Percentiles rank a stretch among this genome's conserved stretches.
phyloP scores from a whole-genome alignment of 2,888 invertebrate genomes.

The Hedychridium roseum region DNA sequence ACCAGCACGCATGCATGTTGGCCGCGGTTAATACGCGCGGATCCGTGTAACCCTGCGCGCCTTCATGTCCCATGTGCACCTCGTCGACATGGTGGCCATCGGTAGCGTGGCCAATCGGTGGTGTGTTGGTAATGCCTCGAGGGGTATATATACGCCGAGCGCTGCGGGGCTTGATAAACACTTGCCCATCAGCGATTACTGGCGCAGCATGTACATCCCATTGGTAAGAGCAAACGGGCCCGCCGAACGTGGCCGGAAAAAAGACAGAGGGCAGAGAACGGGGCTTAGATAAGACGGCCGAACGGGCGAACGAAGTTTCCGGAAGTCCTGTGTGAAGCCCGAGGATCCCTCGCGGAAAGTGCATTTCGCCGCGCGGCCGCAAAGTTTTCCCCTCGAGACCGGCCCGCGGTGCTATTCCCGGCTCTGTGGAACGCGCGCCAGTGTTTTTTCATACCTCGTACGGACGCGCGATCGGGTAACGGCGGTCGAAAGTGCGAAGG shows the following conservation, averaged over 20 bases:
- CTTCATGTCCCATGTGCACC: constrained; percentile 34
- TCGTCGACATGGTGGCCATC: constrained; percentile 36
- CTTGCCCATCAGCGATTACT: constrained; percentile 53
- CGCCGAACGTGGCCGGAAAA: no score
- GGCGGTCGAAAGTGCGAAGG: no score
- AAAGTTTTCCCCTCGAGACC: no score
- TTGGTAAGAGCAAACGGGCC: constrained; percentile 49
- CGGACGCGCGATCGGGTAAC: no score
- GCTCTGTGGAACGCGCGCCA: no score
- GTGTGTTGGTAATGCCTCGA: constrained; percentile 47
- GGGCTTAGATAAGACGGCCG: background rate
- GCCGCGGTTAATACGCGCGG: constrained; percentile 30
- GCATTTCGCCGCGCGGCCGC: no score
- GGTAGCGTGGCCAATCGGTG: constrained; percentile 29
- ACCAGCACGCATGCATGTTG: constrained; percentile 5
- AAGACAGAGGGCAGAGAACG: no score
- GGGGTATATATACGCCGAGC: constrained; percentile 56
- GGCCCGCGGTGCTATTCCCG: no score
- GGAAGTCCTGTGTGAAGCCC: no score
- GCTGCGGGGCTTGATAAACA: constrained; percentile 53
- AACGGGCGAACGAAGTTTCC: no score
- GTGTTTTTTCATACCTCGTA: no score
- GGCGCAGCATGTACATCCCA: constrained; percentile 54
- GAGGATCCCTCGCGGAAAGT: no score
- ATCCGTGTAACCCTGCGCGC: constrained; percentile 37